Base-by-base conservation (phyloP, 2,797 vertebrate species). In the Melanotaenia nigrans region DNA sequence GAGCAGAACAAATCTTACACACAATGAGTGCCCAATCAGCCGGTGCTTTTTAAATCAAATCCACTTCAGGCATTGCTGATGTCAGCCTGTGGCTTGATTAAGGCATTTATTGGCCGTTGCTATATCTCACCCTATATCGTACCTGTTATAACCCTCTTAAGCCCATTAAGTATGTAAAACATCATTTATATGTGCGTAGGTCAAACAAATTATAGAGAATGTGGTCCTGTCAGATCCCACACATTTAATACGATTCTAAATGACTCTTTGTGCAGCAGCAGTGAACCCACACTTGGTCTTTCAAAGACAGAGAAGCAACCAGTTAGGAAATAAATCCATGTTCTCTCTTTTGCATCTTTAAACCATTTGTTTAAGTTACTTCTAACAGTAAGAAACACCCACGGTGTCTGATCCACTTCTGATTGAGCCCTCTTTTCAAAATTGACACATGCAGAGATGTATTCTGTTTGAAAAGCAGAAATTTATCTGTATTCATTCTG, bases 11-110 rank as follows among this genome's bases (percentile, higher is more conserved):
- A 75, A 76, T 77, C 81, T 80, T 78, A 89, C 81, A 86, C 76
- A 56, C 60, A 57, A 63, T 53, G 72, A 85, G 78, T 69, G 71
- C 68, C 80, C 75, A 83, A 86, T 90, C 85, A 92, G 76, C 75
- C 78, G 6, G 20, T 60, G 47, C 69, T 77, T 83, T 84, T 83
- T 28, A 78, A 87, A 86, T 85, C 76, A 87, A 79, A 74, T 60
- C 53, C 57, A 61, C 79, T 89, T 72, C 36, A 84, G 28, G 77
- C 8, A n/a, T 42, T 54, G 57, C 65, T 74, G 79, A 80, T 65
- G 57, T 71, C 28, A 68, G 73, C 56, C 58, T 56, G 24, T 61
- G 68, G 59, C 65, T 65, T 87, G 82, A 89, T 89, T 86, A 84
- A 38, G 56, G 57, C 77, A 79, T 54, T 54, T 73, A 82, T 66